Base-by-base conservation (phyloP, 2,797 vertebrate genomes). In the Kryptolebias ocellatus region DNA sequence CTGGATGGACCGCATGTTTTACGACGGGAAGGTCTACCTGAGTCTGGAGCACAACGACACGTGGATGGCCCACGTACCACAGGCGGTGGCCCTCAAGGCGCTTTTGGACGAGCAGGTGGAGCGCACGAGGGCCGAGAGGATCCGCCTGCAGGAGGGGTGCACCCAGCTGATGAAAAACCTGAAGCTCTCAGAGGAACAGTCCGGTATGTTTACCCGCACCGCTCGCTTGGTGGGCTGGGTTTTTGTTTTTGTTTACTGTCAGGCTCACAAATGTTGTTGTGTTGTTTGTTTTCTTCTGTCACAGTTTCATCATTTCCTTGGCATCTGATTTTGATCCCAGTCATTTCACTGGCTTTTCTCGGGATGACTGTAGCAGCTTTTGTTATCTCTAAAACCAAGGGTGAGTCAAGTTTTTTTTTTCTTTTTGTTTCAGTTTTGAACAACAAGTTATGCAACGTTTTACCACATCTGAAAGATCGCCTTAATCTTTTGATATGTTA, bases 61-160 rank as follows among this genome's bases (percentile, higher is more conserved):
- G 0, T 93, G 92, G 93, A 84, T 42, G 1, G 72, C 80, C 4
- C 71, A 89, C 0, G 31, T 53, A 4, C 86, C 84, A 0, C 74
- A 88, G 57, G 91, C 79, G 0, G 7, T 44, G 27, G 34, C 55
- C 60, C 56, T 91, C 17, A 91, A 87, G 70, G 34, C 14, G 17
- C 2, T 58, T 34, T 89, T 74, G 89, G 81, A 85, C 24, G 73
- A 74, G 70, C 72, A 83, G 0, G 54, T 16, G 2, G 67, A 67
- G 50, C 60, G n/a, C 24, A 74, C 75, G 0, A 61, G 15, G 44
- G 55, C 27, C 0, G 88, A 84, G 20, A 84, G 52, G 60, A 52
- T 53, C 27, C 59, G 10, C 16, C 89, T 93, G 49, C 75, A 84
- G 68, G 76, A 91, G n/a, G 74, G 79, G 18, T 93, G 93, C 60